Conservation (phyloP, 2,888 invertebrate genomes). For the Ellobium chinense region DNA sequence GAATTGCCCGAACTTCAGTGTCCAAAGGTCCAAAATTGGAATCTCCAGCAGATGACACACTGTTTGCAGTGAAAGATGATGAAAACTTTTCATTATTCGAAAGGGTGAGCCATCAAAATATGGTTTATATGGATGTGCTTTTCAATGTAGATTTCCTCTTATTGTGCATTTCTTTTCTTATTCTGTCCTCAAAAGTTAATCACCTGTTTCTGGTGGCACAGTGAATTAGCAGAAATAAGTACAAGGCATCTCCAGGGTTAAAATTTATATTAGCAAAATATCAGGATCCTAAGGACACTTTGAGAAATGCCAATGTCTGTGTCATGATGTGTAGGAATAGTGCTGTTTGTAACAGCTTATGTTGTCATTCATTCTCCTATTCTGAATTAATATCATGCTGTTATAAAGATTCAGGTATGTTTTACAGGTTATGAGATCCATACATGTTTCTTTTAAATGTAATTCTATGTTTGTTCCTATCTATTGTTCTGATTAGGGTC, state of each 20-base stretch:
- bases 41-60: slow-evolving; percentile 37
- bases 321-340: background rate
- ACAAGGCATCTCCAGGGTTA: too few species aligned
- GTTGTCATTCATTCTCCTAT: too few species aligned
- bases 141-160: background rate
- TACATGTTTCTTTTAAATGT: too few species aligned
- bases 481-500: slow-evolving; percentile 66
- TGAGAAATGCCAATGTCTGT: background rate
- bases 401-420: too few species aligned
- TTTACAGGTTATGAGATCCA: too few species aligned
- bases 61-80: slow-evolving; percentile 47
- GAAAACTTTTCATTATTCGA: slow-evolving; percentile 42
- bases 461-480: background rate
- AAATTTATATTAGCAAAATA: too few species aligned
- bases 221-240: too few species aligned
- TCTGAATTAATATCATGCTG: too few species aligned
- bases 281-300: too few species aligned
- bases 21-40: background rate
- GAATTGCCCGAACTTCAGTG: background rate
- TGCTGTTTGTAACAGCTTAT: background rate
- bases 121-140: too few species aligned
- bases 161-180: background rate
- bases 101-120: slow-evolving; percentile 25
- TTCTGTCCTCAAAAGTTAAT: background rate
- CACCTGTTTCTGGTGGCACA: too few species aligned